Conservation (phyloP, 2,113 vertebrate genomes). For the Nothoprocta pentlandii region DNA sequence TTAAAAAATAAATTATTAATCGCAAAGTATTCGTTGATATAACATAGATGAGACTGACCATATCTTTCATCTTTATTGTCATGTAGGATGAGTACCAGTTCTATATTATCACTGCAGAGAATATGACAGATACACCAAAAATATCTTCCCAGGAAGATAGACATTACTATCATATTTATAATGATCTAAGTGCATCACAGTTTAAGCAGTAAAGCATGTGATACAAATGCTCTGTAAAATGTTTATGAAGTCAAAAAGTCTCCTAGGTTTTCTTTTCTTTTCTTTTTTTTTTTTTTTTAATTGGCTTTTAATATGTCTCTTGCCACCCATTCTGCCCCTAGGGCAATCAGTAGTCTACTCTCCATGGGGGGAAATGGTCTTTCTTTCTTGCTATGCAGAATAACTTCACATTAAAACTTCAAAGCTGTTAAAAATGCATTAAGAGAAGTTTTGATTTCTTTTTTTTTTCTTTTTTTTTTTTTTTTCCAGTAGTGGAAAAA, state of each 20-base stretch:
- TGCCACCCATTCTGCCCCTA: background rate
- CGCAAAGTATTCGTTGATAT: background rate
- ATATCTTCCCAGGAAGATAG: background rate
- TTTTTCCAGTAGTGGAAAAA: background rate
- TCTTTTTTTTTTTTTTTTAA: background rate
- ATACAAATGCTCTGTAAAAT: background rate
- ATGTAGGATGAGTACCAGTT: background rate
- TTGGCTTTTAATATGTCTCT: background rate
- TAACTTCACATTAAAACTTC: constrained; percentile 28
- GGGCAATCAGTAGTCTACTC: constrained; percentile 6
- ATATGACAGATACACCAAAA: background rate
- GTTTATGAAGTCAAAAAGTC: constrained; percentile 10
- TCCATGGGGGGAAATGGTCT: background rate
- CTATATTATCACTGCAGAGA: background rate
- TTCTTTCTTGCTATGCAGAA: constrained; percentile 5
- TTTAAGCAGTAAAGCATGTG: background rate
- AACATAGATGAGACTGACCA: background rate
- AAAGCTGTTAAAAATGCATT: constrained; percentile 27
- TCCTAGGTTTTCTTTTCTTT: background rate
- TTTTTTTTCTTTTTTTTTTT: constrained; percentile 32
- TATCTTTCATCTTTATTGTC: constrained; percentile 12
- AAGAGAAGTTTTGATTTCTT: constrained; percentile 23
- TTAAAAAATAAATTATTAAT: constrained; percentile 1
- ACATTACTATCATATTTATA: background rate
- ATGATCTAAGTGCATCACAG: background rate